Base-by-base conservation (phyloP, 30 jellyfish, hydroid and myxozoan genomes). In the Hydractinia symbiolongicarpus region DNA sequence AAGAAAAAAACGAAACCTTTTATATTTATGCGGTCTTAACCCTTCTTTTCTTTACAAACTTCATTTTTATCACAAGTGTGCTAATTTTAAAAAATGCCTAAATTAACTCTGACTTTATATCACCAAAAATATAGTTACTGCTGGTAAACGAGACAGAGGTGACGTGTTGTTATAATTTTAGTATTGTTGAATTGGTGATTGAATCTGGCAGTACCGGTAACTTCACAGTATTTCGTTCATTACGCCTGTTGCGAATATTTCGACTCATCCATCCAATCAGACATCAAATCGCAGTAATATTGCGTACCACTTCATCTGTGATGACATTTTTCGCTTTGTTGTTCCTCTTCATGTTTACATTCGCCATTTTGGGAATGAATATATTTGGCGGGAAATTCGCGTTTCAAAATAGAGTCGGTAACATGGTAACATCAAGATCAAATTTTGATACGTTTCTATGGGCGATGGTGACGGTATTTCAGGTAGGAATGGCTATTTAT, bases 301-400 rank as follows among this genome's bases (percentile, higher is more conserved):
- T 90, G 30, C 57, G 90, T 76, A 90, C 97, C 17, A 90, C 81
- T 93, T 90, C 97, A 4, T 83, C 93, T 64, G 97, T 90, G 66
- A 84, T 90, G 93, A 90, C 97, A 8, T 90, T 90, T 72, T 90
- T 90, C 82, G 97, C 97, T 15, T 86, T 90, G 61, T 87, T 90
- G 9, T 90, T 90, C 66, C 83, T 90, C 49, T 90, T 90, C 76
- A 90, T 90, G 97, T 90, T 90, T 67, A 90, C 97, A 1, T 90
- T 90, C 66, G 97, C 97, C 73, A 90, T 90, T 72, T 86, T 90
- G 51, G 97, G 97, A 67, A 90, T 90, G 97, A 84, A 90, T 76
- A 82, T 90, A 7, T 90, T 90, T 69, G 97, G 97, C 30, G 95
- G 97, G 55, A 81, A 77, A 76, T 90, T 90, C 53, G 72, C 17